These are phyloP conservation scores for Myodes glareolus DNA, from an alignment of 2,113 vertebrate species.

Conservation along the genomic window DNA sequence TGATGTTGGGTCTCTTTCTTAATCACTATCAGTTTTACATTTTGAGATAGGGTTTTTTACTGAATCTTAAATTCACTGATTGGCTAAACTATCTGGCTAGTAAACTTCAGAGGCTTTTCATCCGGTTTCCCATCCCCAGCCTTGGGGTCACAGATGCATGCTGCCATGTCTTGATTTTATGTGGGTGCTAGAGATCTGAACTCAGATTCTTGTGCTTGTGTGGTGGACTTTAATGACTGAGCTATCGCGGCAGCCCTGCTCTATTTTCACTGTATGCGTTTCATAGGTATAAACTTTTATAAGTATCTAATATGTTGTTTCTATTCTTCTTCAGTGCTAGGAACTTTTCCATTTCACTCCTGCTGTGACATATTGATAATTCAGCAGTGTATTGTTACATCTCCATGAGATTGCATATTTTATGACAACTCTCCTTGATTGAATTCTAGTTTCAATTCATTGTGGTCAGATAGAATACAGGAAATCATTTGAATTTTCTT, in stretches of 20 bases:
- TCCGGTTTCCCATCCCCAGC: not conserved
- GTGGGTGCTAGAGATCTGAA: not conserved
- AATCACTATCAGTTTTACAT: not conserved
- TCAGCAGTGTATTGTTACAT: not conserved
- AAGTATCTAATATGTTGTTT: not conserved
- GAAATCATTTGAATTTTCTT: not conserved
- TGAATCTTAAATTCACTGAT: not conserved
- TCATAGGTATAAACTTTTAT: not conserved
- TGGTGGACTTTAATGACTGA: not conserved
- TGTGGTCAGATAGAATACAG: not conserved
- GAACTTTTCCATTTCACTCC: not conserved
- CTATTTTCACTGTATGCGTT: not conserved
- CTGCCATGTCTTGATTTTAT: not conserved
- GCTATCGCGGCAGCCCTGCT: not conserved
- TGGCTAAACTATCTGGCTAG: not conserved
- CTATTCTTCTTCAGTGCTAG: not conserved
- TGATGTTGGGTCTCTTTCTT: not conserved
- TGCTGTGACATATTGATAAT: not conserved
- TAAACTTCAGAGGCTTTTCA: not conserved
- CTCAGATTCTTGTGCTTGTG: not conserved
- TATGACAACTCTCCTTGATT: not conserved
- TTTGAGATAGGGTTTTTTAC: not conserved
- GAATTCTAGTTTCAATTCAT: not conserved
- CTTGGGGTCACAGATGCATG: not conserved
- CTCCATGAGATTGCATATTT: not conserved